Evolutionary conservation across 2,888 invertebrate genomes (phyloP).

Genomic region (Scelioninae gen. 2): DNA sequence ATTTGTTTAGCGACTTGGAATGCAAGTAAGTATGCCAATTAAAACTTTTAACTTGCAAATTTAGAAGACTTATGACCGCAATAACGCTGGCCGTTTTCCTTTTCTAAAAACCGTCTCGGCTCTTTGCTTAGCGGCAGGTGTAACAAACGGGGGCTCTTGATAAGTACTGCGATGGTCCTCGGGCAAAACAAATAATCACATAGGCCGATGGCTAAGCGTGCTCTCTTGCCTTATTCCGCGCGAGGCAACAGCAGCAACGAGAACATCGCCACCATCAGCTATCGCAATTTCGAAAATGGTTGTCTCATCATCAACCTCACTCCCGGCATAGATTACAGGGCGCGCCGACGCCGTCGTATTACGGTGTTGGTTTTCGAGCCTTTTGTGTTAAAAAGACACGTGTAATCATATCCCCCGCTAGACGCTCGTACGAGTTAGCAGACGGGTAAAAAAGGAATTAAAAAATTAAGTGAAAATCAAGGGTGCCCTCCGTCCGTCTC

Average conservation of each 20-base stretch:
- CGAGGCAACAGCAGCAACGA: slow-evolving; percentile 58
- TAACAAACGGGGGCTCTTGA: slow-evolving; percentile 66
- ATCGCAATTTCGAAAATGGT: slow-evolving; percentile 74
- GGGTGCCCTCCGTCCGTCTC: slow-evolving; percentile 44
- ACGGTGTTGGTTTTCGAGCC: slow-evolving; percentile 76
- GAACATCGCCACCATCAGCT: slow-evolving; percentile 60
- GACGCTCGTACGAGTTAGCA: slow-evolving; percentile 55
- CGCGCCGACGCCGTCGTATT: slow-evolving; percentile 73
- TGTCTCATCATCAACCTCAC: slow-evolving; percentile 72
- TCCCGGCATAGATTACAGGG: slow-evolving; percentile 73
- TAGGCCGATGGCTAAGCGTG: slow-evolving; percentile 64
- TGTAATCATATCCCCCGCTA: slow-evolving; percentile 71
- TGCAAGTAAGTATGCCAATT: slow-evolving; percentile 44
- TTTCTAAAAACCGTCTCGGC: slow-evolving; percentile 44
- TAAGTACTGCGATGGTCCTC: slow-evolving; percentile 68
- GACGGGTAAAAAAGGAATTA: slow-evolving; percentile 56
- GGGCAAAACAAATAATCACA: slow-evolving; percentile 74
- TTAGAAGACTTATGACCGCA: slow-evolving; percentile 40
- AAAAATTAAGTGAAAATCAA: slow-evolving; percentile 60
- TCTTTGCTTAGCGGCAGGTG: slow-evolving; percentile 63
- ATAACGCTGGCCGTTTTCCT: slow-evolving; percentile 37
- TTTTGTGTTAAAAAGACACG: slow-evolving; percentile 76
- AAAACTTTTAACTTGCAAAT: slow-evolving; percentile 50
- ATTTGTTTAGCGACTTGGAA: slow-evolving; percentile 27
- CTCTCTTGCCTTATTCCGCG: slow-evolving; percentile 68